phyloP scores from a whole-genome alignment of 92 coral and sea anemone species.

The Phenganax stokvisi region DNA sequence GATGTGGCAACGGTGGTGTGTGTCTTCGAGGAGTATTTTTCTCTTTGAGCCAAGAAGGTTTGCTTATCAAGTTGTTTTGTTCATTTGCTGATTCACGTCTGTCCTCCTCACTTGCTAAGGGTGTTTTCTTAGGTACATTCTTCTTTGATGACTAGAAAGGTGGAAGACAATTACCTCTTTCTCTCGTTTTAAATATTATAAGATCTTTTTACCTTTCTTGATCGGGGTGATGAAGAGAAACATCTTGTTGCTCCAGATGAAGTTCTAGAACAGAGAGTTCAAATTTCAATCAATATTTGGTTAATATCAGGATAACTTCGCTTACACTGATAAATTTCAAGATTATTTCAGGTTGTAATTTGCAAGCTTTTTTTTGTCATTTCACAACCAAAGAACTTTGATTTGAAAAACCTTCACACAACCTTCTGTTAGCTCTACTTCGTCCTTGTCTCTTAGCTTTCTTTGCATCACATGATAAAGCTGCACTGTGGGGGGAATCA shows the following conservation, averaged over 20 bases:
- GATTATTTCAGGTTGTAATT: background rate
- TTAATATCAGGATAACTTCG: background rate
- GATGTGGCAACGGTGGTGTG: constrained; percentile 34
- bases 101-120: background rate
- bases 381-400: background rate
- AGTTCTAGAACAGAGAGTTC: constrained; percentile 44
- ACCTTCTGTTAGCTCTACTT: constrained; percentile 42
- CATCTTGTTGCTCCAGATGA: constrained; percentile 99
- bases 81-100: constrained; percentile 22
- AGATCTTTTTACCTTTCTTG: constrained; percentile 12
- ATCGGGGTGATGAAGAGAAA: constrained; percentile 73
- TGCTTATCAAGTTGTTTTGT: constrained; percentile 6
- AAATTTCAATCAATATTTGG: too few relatives aligned
- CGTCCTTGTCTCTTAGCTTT: constrained; percentile 47
- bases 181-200: background rate
- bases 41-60: constrained; percentile 3
- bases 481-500: constrained; percentile 29
- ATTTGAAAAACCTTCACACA: constrained; percentile 5
- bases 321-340: background rate
- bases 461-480: constrained; percentile 28
- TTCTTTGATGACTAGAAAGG: constrained; percentile 20
- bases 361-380: background rate
- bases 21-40: constrained; percentile 31
- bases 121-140: constrained; percentile 15
- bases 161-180: background rate